These are phyloP conservation scores for Mystacornis crossleyi DNA, from an alignment of 2,113 vertebrate species.

Conservation along the genomic window DNA sequence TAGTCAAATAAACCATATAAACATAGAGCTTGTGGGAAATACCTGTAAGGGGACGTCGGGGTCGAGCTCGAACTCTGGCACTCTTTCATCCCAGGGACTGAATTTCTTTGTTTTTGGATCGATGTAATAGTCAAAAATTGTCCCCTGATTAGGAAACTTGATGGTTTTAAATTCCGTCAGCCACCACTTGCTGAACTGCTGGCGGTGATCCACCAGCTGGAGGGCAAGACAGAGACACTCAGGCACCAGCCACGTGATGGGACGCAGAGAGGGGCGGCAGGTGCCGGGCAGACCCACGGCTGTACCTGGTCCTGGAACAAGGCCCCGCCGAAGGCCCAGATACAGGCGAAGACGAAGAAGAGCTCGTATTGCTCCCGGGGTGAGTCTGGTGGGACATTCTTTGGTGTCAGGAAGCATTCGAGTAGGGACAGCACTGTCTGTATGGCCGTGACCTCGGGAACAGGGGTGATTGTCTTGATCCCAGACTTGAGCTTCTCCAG, in stretches of 20 bases:
- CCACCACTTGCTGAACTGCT: conserved; percentile 84
- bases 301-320: conserved; percentile 82
- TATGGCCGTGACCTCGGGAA: conserved; percentile 70
- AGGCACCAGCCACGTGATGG: not conserved
- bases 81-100: conserved; percentile 74
- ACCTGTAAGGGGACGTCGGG: conserved; percentile 73
- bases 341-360: conserved; percentile 78
- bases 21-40: not conserved
- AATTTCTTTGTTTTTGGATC: conserved; percentile 72
- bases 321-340: conserved; percentile 79
- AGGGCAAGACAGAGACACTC: not conserved
- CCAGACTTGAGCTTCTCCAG: conserved; percentile 74
- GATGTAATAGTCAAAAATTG: conserved; percentile 81
- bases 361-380: conserved; percentile 79
- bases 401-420: conserved; percentile 77
- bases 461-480: conserved; percentile 76
- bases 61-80: conserved; percentile 73
- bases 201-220: conserved; percentile 76
- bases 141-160: conserved; percentile 79
- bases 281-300: accelerated
- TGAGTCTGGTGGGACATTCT: conserved; percentile 67
- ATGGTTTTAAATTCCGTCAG: conserved; percentile 75
- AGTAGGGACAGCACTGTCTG: conserved; percentile 76
- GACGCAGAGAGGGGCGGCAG: not conserved
- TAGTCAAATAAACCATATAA: not conserved